Evolutionary conservation across 2,113 vertebrate species (phyloP).

Genomic region (Delphinapterus leucas): DNA sequence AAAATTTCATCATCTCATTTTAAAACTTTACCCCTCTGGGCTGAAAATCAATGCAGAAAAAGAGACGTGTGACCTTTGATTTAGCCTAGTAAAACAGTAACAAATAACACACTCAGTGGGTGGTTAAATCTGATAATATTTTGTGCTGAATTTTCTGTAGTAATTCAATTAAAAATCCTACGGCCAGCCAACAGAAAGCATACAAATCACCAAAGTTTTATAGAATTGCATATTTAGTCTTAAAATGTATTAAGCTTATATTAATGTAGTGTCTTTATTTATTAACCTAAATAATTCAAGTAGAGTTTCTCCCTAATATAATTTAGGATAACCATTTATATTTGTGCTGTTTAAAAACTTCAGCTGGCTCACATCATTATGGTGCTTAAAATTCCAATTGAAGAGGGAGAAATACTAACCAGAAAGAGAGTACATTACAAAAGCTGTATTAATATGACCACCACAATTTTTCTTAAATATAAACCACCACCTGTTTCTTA

Average conservation of each 20-base stretch:
- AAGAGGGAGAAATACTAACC: not conserved
- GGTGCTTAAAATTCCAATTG: slow-evolving; percentile 36
- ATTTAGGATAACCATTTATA: slow-evolving; percentile 40
- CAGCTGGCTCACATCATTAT: slow-evolving; percentile 7
- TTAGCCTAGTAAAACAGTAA: slow-evolving; percentile 44
- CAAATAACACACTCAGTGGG: slow-evolving; percentile 9
- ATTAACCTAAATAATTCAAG: slow-evolving; percentile 50
- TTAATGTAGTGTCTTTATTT: slow-evolving; percentile 42
- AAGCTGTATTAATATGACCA: not conserved
- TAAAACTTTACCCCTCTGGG: slow-evolving; percentile 8
- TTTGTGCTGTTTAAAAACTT: slow-evolving; percentile 37
- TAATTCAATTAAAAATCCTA: slow-evolving; percentile 57
- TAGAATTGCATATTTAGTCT: slow-evolving; percentile 26
- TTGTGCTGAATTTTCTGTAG: slow-evolving; percentile 7
- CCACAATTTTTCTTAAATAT: not conserved
- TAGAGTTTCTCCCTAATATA: slow-evolving; percentile 31
- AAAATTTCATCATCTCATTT: slow-evolving; percentile 39
- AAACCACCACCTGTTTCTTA: not conserved
- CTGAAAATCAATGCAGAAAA: not conserved
- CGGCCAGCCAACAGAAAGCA: slow-evolving; percentile 3
- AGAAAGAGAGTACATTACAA: slow-evolving; percentile 2
- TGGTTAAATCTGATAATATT: slow-evolving; percentile 54
- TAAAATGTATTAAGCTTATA: slow-evolving; percentile 28
- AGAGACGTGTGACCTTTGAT: slow-evolving; percentile 17
- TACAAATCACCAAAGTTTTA: slow-evolving; percentile 2